Conservation (phyloP, 1,140 invertebrate species). For the Branchinecta lindahli region DNA sequence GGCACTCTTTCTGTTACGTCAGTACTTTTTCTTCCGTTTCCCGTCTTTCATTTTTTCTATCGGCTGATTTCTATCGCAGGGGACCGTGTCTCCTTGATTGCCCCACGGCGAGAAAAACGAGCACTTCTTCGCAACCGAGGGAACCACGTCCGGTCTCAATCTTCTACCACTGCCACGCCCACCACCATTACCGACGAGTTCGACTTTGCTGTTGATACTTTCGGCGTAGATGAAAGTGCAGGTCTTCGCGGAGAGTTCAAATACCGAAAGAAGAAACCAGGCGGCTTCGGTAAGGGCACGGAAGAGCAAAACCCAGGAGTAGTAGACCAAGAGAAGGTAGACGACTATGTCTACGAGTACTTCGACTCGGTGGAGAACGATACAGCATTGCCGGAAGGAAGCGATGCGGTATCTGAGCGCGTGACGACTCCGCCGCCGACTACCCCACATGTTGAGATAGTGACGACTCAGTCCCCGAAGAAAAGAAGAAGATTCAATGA, state of each 20-base stretch:
- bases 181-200: neutral
- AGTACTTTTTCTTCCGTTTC: too few relatives aligned
- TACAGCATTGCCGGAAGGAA: neutral
- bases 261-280: neutral
- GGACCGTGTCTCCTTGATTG: neutral
- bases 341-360: neutral
- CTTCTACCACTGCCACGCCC: neutral
- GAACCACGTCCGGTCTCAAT: neutral
- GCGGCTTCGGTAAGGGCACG: neutral
- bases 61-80: neutral
- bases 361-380: neutral
- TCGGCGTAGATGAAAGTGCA: neutral
- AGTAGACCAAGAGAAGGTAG: neutral
- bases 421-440: neutral
- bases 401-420: neutral
- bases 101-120: neutral
- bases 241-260: neutral
- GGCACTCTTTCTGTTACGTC: too few relatives aligned
- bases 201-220: neutral
- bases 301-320: neutral
- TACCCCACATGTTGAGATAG: neutral
- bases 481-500: neutral
- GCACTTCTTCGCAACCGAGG: neutral
- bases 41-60: neutral
- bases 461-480: neutral